Evolutionary conservation across 1,140 invertebrate genomes (phyloP), one percentile per base, ranked within the genome.

Genomic region (Procambarus clarkii): DNA sequence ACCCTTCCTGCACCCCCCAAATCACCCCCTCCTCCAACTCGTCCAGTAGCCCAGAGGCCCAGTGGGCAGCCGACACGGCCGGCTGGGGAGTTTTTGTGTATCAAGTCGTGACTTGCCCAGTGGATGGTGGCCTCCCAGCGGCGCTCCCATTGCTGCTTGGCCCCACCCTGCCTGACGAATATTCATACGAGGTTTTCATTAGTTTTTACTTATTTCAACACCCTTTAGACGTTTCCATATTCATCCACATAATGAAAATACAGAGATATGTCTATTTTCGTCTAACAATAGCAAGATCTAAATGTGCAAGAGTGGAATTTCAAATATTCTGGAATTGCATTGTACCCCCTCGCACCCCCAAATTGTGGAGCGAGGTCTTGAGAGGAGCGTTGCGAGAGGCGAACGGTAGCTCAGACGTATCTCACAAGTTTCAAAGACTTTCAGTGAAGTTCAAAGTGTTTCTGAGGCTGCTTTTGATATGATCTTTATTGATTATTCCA

Each of bases 21-120:
- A 3, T 45, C 54, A n/a, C 86, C 54, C 15, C n/a, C 74, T 71
- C 15, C 74, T 71, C 7, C 74, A 54, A 46, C 21, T 54, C 85
- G 13, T 77, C 76, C 71, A 45, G 60, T 85, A 50, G 83, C 69
- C 64, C 64, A 76, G 69, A 34, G 46, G 69, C 46, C 83, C 60
- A 54, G 64, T 46, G 83, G 71, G 60, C 82, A 85, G 83, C 83
- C 69, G 9, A 48, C 69, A 15, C 83, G 83, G 64, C 69, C 18
- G 64, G 48, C 69, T 69, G 83, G 71, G 83, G 44, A 86, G 83
- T 86, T 86, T 86, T 86, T 86, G 69, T 76, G 69, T 13, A 64
- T n/a, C 34, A 71, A 86, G 83, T 86, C 83, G 83, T 86, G 83
- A 86, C 83, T 86, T 86, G 83, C 83, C 83, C 83, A 86, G 83